Percentiles rank a stretch among this genome's conserved stretches.
Evolutionary conservation across 2,113 vertebrate genomes (phyloP).

Genomic region (Naja naja): DNA sequence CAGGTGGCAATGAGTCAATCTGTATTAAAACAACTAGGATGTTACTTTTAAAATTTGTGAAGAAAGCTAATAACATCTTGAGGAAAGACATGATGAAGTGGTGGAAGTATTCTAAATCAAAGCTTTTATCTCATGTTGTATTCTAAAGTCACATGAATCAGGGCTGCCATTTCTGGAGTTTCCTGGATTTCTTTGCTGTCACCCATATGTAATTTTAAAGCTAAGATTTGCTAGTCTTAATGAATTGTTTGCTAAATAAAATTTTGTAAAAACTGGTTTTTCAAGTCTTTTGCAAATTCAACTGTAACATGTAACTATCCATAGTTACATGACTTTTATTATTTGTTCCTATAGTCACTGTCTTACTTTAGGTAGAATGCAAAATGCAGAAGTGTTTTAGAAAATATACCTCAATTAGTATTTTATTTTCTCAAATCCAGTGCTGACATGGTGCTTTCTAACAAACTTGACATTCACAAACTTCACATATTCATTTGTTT

Average conservation of each 20-base stretch:
- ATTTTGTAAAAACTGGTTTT: neutral
- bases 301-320: neutral
- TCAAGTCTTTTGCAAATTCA: neutral
- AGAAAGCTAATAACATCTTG: neutral
- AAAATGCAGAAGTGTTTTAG: neutral
- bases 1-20: conserved; percentile 1
- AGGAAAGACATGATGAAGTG: neutral
- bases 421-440: neutral
- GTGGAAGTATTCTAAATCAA: neutral
- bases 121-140: neutral
- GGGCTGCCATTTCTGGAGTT: neutral
- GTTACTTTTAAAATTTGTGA: neutral
- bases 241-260: neutral
- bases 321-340: neutral
- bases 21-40: neutral
- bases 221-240: neutral
- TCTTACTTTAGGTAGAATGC: neutral
- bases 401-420: neutral
- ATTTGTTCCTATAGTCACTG: neutral
- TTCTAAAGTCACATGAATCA: neutral
- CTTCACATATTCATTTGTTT: neutral
- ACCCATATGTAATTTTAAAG: neutral
- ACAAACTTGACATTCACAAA: neutral
- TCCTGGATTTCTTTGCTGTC: neutral
- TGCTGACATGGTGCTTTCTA: neutral